Conservation (phyloP, 2,797 vertebrate genomes). For the Poliocrania exsul region DNA sequence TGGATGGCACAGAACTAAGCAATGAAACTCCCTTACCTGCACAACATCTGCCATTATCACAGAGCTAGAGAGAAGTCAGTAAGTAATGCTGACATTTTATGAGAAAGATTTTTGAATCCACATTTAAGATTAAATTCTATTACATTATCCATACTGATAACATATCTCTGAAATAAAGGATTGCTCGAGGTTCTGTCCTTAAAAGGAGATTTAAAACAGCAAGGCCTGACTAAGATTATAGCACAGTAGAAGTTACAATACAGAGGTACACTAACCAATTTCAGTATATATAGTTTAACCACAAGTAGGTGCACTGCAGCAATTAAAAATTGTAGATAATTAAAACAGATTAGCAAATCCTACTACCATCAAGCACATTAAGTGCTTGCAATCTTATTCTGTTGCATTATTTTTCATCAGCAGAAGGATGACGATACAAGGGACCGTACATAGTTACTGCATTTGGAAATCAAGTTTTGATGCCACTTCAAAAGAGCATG, state of each 20-base stretch:
- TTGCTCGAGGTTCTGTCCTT: conserved; percentile 16
- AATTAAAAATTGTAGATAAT: neutral
- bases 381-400: neutral
- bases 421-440: neutral
- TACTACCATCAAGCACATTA: neutral
- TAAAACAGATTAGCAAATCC: neutral
- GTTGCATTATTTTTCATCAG: neutral
- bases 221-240: neutral
- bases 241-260: neutral
- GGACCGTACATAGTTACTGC: neutral
- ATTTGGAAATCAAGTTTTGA: neutral
- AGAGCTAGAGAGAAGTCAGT: conserved; percentile 46
- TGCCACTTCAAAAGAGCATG: neutral
- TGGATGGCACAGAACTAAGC: conserved; percentile 54
- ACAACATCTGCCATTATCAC: conserved; percentile 59
- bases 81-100: conserved; percentile 53
- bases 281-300: neutral
- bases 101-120: conserved; percentile 42
- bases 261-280: neutral
- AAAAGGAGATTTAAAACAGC: neutral
- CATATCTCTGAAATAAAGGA: conserved; percentile 43
- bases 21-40: conserved; percentile 60
- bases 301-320: neutral
- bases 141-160: conserved; percentile 12
- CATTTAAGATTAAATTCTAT: conserved; percentile 26